Percentiles rank a stretch among this genome's conserved stretches.
Conservation (phyloP, 2,113 vertebrate species). For the Cryptotis parvus region DNA sequence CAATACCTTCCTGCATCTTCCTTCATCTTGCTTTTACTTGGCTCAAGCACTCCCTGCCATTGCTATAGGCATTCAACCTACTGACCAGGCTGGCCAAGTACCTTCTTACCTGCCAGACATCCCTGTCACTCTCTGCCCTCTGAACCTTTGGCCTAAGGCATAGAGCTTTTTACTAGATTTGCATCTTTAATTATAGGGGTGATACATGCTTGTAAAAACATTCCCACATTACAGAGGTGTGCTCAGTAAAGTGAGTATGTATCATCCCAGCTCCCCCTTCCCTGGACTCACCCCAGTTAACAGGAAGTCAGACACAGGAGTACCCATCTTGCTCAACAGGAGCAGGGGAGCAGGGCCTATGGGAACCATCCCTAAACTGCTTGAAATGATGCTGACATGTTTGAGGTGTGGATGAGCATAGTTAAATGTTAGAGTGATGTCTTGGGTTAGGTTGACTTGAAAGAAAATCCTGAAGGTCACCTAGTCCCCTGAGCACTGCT, state of each 20-base stretch:
- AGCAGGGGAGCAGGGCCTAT: background rate
- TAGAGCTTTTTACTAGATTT: conserved; percentile 71
- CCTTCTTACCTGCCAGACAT: background rate
- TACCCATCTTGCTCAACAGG: background rate
- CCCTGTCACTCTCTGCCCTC: conserved; percentile 49
- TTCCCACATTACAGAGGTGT: conserved; percentile 64
- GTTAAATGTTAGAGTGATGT: background rate
- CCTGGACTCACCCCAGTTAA: background rate
- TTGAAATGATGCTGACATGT: background rate
- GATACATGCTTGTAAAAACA: conserved; percentile 71
- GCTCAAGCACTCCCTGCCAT: background rate
- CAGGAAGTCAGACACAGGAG: background rate
- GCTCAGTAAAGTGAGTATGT: background rate
- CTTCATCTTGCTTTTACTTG: background rate
- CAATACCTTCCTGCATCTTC: background rate
- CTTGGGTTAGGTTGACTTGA: background rate
- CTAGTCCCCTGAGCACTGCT: too few relatives aligned
- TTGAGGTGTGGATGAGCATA: background rate
- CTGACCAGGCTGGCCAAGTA: background rate
- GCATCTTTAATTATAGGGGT: conserved; percentile 75
- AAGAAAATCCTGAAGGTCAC: conserved; percentile 35
- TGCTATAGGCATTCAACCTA: background rate
- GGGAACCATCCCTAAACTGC: background rate
- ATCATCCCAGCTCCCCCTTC: background rate
- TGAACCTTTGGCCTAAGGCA: conserved; percentile 67